phyloP scores from a whole-genome alignment of 2,113 vertebrate species.

The Oreochromis tanganicae region DNA sequence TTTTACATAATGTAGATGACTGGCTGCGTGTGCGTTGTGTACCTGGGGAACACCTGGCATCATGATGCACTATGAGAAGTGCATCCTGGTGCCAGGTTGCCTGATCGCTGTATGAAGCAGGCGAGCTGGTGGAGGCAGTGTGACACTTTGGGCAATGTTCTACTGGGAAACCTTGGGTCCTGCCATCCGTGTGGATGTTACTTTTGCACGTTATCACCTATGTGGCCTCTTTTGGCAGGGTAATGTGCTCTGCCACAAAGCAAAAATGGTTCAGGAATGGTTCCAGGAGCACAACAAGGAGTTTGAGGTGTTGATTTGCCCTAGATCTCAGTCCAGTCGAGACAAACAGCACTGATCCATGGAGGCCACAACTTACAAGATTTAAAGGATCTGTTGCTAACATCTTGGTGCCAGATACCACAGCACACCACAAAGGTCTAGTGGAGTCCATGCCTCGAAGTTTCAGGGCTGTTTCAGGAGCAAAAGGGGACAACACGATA shows the following conservation, averaged over 20 bases:
- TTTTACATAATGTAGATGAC: not conserved
- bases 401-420: not conserved
- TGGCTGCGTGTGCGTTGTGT: not conserved
- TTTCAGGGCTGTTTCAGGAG: not conserved
- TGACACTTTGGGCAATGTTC: not conserved
- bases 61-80: not conserved
- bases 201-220: not conserved
- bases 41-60: fast-evolving
- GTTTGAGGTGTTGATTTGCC: not conserved
- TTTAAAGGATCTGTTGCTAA: not conserved
- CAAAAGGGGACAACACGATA: not conserved
- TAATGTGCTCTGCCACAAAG: not conserved
- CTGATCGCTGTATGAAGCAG: not conserved
- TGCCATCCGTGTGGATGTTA: not conserved
- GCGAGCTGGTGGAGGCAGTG: not conserved
- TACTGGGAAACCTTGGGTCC: not conserved
- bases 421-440: not conserved
- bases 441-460: not conserved
- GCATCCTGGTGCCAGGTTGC: not conserved
- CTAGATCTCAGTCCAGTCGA: not conserved
- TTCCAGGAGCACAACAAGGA: not conserved
- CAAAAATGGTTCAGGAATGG: fast-evolving
- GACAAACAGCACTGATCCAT: not conserved
- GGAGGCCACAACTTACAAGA: not conserved
- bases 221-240: not conserved